Evolutionary conservation across 2,888 invertebrate species (phyloP), one percentile per base, ranked within the genome.

Genomic region (Myathropa florea): DNA sequence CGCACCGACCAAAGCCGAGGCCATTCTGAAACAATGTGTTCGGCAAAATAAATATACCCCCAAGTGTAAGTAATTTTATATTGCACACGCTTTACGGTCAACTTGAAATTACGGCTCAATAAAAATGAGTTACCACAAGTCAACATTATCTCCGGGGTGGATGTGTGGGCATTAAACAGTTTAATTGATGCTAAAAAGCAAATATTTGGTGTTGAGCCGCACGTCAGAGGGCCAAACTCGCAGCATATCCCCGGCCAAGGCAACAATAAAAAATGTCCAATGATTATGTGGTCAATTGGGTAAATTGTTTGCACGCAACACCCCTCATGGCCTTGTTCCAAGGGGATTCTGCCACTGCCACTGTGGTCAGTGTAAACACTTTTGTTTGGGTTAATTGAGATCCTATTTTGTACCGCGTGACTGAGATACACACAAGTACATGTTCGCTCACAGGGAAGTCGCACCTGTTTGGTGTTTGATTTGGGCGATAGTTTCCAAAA

Each of bases 171-270:
- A 65, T 65, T 65, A 59, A 65, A 75, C 59, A 75, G 64, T 65
- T 75, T 75, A 75, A 75, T 75, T 65, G 75, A 64, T 59, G 75
- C 63, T 73, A 63, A 63, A 73, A 68, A 72, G 72, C 61, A 61
- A 72, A 72, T 61, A 72, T 72, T 72, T 72, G 53, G 53, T 24
- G 36, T 24, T 24, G 61, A 10, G 26, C 36, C 21, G 23, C 60
- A 26, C 36, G 55, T 33, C 30, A 57, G 23, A 53, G 26, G 46
- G 71, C 39, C 24, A 33, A 63, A 53, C 72, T 53, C 63, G 33
- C 46, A 46, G 7, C 46, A 7, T 1, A n/a, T n/a, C n/a, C n/a
- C 39, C 14, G 36, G 10, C 10, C 14, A 39, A 12, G 39, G 6
- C 46, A 18, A 46, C 46, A 46, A 46, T 46, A 30, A 28, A 73